phyloP scores from a whole-genome alignment of 2,113 vertebrate species.

The Amblyopsis rosae region DNA sequence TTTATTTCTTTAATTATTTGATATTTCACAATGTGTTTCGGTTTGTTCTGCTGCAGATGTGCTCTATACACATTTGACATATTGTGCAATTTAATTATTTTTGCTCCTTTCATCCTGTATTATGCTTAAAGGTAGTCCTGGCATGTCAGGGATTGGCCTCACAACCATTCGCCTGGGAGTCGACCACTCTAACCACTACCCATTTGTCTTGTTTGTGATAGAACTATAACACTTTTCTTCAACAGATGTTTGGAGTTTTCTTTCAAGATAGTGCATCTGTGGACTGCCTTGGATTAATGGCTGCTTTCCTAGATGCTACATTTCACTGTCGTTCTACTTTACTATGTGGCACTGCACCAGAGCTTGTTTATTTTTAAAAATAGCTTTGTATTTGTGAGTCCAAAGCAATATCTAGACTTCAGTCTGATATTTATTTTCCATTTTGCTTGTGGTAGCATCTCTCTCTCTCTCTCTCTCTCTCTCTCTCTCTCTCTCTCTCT shows the following conservation, averaged over 20 bases:
- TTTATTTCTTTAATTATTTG: slow-evolving; percentile 18
- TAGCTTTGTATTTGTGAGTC: too few relatives aligned
- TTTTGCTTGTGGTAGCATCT: not conserved
- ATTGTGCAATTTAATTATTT: too few relatives aligned
- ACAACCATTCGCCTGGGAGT: too few relatives aligned
- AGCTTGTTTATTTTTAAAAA: too few relatives aligned
- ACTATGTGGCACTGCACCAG: too few relatives aligned
- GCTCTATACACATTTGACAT: slow-evolving; percentile 55
- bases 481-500: slow-evolving; percentile 6
- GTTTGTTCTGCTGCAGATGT: slow-evolving; percentile 24
- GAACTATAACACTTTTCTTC: slow-evolving; percentile 66
- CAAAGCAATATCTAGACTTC: too few relatives aligned
- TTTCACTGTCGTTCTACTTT: too few relatives aligned
- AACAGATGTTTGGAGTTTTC: slow-evolving; percentile 61
- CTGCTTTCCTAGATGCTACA: slow-evolving; percentile 27
- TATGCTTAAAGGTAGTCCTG: too few relatives aligned
- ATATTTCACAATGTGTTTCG: slow-evolving; percentile 12
- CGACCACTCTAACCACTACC: too few relatives aligned
- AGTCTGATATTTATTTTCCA: too few relatives aligned
- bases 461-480: not conserved
- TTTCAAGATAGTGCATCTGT: slow-evolving; percentile 56
- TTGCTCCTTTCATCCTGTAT: too few relatives aligned
- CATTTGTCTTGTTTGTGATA: slow-evolving; percentile 57
- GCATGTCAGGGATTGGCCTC: too few relatives aligned
- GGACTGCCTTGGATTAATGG: slow-evolving; percentile 57